Base-by-base conservation (phyloP, 2,113 vertebrate species). In the Tetrax tetrax region DNA sequence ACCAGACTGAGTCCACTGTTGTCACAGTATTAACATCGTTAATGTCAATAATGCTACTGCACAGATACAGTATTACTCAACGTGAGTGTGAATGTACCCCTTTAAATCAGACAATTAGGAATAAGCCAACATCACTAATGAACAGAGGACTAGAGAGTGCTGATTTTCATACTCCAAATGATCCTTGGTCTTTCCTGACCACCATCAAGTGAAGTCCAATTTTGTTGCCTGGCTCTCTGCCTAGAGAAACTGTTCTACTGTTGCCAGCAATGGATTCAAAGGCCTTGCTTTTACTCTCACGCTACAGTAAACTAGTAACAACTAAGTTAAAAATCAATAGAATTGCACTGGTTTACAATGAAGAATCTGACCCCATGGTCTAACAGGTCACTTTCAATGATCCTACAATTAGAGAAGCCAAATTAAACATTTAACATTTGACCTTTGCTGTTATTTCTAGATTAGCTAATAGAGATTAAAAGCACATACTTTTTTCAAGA, bases 311-410 rank as follows among this genome's bases (percentile, higher is more conserved):
- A 48, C 51, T 6, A 65, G 60, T 31, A 74, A 66, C 21, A 63
- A 56, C 14, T 81, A 68, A 47, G 47, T 29, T 70, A 83, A 77
- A 90, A 89, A 92, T 74, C 79, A 35, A 66, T 7, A 70, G 59
- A 79, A 70, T 25, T 56, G 38, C 83, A 54, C 21, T 51, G 29
- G 11, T 35, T 29, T 31, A 70, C 31, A 66, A 81, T 83, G 37
- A 80, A 88, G 50, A 77, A 88, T 43, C 47, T 77, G 79, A 88
- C 47, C 72, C 21, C 12, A 1, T 21, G 25, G 22, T 59, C 82
- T 87, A n/a, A 51, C 29, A 80, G 75, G 71, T 88, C 12, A 27
- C 87, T 95, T 94, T 64, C 83, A 93, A 77, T 92, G 71, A 87
- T 81, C 41, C 64, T 33, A 38, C 56, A 74, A 89, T 81, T 74